Evolutionary conservation across 2,113 vertebrate genomes (phyloP), one percentile per base, ranked within the genome.

Genomic region (Cinclus mexicanus): DNA sequence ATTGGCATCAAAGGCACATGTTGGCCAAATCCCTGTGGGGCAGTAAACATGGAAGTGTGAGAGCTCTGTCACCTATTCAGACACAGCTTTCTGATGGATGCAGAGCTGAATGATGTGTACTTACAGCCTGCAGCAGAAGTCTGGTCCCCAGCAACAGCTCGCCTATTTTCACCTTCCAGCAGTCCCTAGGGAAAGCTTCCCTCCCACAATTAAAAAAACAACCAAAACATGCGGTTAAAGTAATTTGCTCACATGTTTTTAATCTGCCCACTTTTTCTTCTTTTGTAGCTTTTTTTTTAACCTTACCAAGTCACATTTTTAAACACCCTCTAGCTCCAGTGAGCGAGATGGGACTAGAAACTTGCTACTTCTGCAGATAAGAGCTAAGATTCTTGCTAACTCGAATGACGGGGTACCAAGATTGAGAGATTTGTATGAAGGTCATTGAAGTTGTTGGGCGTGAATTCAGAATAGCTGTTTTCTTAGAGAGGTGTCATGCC

Each of bases 391-490:
- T 94, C 74, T 89, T 23, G 14, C 20, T 75, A 82, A 75, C 41
- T 75, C 1, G 0, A 83, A 17, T 91, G 81, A 87, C 24, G 3
- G 22, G n/a, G 52, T 91, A 89, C 77, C 19, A 21, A 87, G 86
- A 84, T 41, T 64, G 64, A 81, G 83, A 70, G 56, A 67, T 94
- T 70, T 89, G 31, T 91, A 70, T 89, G 53, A 95, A 91, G 93
- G 80, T 95, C 81, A 61, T 82, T 72, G 79, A 95, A 89, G 89
- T 64, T 61, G 25, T 31, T 93, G 69, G 65, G 83, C 1, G 3
- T 89, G 68, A 81, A n/a, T 85, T 94, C 53, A 92, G 60, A 77
- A 46, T 86, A 80, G 29, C 59, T 67, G 55, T 90, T 94, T 95
- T 89, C 80, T 70, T 78, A 74, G 83, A 55, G 75, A 90, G 71